Conservation (phyloP, 2,797 vertebrate genomes). For the Acanthurus leucopareius region DNA sequence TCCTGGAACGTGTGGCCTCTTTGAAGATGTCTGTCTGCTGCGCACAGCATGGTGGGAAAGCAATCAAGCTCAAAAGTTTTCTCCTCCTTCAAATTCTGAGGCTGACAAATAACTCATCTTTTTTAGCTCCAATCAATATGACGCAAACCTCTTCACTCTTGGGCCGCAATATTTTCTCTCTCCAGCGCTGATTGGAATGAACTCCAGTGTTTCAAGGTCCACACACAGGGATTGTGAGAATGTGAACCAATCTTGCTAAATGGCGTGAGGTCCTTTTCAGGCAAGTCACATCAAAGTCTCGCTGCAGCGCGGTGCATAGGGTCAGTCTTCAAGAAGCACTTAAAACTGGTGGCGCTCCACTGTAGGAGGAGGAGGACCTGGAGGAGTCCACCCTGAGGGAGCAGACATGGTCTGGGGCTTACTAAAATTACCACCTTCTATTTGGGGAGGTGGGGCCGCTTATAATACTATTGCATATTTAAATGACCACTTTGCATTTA, state of each 20-base stretch:
- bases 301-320: constrained; percentile 12
- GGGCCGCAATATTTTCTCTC: constrained; percentile 55
- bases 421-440: constrained; percentile 70
- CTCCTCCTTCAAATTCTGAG: constrained; percentile 70
- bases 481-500: constrained; percentile 86
- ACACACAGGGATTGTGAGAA: constrained; percentile 71
- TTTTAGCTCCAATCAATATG: constrained; percentile 80
- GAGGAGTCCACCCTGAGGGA: constrained; percentile 47
- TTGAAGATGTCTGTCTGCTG: constrained; percentile 67
- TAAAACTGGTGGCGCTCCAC: constrained; percentile 36
- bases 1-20: constrained; percentile 49
- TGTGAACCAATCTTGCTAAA: constrained; percentile 58
- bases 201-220: constrained; percentile 70
- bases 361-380: background rate
- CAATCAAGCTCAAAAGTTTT: constrained; percentile 80
- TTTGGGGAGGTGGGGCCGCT: constrained; percentile 46
- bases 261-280: constrained; percentile 49
- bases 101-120: constrained; percentile 83
- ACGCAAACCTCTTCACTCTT: constrained; percentile 64
- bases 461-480: constrained; percentile 85
- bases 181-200: constrained; percentile 82
- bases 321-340: constrained; percentile 60
- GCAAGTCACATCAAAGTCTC: constrained; percentile 61
- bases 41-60: constrained; percentile 67
- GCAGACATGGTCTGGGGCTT: constrained; percentile 60